These are phyloP conservation scores for Xenopus laevis DNA, from an alignment of 2,113 vertebrate species.

Conservation along the genomic window DNA sequence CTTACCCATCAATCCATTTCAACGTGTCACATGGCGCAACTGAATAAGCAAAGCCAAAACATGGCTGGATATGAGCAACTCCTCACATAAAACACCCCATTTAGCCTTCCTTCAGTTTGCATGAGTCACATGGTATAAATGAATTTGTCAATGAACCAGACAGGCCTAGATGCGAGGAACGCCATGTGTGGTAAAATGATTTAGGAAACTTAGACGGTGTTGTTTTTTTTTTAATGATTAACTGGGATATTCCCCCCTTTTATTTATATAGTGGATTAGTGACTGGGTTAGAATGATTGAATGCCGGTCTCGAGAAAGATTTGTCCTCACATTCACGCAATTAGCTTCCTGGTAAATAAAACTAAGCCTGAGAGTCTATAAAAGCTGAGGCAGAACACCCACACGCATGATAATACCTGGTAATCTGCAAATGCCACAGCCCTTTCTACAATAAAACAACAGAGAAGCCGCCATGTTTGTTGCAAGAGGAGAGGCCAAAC, in stretches of 20 bases:
- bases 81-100: too few relatives aligned
- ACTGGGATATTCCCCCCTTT: neutral
- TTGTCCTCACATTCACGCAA: neutral
- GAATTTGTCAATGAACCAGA: too few relatives aligned
- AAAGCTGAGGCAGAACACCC: fast-evolving
- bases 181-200: neutral
- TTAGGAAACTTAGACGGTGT: neutral
- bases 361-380: conserved; percentile 1
- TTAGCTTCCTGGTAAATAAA: neutral
- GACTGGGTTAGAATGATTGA: conserved; percentile 1
- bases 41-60: too few relatives aligned
- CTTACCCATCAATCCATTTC: too few relatives aligned
- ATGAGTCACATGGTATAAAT: too few relatives aligned
- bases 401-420: neutral
- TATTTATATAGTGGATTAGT: neutral
- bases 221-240: neutral
- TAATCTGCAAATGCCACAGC: conserved; percentile 21
- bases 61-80: too few relatives aligned
- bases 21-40: too few relatives aligned
- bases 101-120: too few relatives aligned
- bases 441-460: conserved; percentile 46
- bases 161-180: too few relatives aligned
- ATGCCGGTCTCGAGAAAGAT: neutral
- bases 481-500: neutral
- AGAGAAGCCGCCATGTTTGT: conserved; percentile 45